phyloP scores from a whole-genome alignment of 2,888 invertebrate genomes.

The Drosophila fulvimacula region DNA sequence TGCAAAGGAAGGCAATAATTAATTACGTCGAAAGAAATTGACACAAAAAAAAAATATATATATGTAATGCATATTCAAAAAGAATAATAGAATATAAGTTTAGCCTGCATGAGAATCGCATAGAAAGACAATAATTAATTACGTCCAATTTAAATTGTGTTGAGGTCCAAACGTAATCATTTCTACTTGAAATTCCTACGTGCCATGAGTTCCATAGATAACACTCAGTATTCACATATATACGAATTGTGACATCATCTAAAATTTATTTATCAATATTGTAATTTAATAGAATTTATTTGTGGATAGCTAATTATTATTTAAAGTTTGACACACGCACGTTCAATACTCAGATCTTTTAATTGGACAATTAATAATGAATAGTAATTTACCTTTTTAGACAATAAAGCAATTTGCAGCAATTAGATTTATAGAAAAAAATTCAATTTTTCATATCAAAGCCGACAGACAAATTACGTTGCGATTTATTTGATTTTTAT shows the following conservation, averaged over 20 bases:
- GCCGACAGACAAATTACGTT: not conserved
- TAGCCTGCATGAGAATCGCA: not conserved
- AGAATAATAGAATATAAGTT: not conserved
- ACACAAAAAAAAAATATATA: not conserved
- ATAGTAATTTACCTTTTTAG: not conserved
- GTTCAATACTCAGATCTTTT: not conserved
- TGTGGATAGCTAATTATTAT: not conserved
- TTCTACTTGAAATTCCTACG: not conserved
- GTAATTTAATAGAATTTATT: not conserved
- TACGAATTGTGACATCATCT: not conserved
- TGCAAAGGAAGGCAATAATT: too few relatives aligned
- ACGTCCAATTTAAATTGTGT: not conserved
- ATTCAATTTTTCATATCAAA: conserved; percentile 9
- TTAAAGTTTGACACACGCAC: not conserved
- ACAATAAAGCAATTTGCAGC: not conserved
- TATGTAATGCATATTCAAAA: too few relatives aligned
- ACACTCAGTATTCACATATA: not conserved
- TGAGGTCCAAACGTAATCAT: not conserved
- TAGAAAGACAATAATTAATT: not conserved
- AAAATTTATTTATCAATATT: not conserved
- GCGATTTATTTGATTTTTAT: conserved; percentile 15
- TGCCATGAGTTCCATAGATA: not conserved
- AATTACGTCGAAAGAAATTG: not conserved
- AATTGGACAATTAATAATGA: conserved; percentile 8
- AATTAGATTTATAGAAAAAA: conserved; percentile 4